Base-by-base conservation (phyloP, 2,113 vertebrate species). In the Caloenas nicobarica region DNA sequence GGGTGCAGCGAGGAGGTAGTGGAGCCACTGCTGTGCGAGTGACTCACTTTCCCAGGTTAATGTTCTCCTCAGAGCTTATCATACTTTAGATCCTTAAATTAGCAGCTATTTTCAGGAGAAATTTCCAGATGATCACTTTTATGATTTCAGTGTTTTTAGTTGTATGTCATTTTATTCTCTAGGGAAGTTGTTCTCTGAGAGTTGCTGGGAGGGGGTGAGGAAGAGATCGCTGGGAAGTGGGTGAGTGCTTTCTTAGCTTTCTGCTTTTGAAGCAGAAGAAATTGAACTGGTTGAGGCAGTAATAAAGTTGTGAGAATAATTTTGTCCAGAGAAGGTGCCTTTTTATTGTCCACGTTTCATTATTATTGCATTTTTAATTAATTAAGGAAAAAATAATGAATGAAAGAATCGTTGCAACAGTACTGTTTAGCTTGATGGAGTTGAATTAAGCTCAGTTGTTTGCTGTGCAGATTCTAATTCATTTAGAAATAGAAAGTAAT, bases 91-190 rank as follows among this genome's bases (percentile, higher is more conserved):
- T 60, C 53, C 73, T 89, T 46, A 53, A 87, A 77, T 92, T 86
- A 91, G 92, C 76, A 94, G 72, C 46, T 86, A 28, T 79, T 38
- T 9, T 90, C 65, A 70, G 81, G 68, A 89, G 85, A 88, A 29
- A 57, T 85, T 83, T 95, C 78, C 61, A 83, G 85, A 56, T 89
- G 58, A 84, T 91, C 44, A 84, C 50, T 90, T 86, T 33, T 85
- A 82, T 73, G 9, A 44, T n/a, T 58, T 79, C 6, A 23, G 36
- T 87, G 71, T 15, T 86, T 92, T 62, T 51, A 64, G 58, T 77
- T 86, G 64, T 70, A 38, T 88, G 73, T 40, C 76, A 42, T 83
- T 74, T 94, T 71, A 29, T 42, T 88, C 81, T 83, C 81, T 53
- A 44, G 92, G 91, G 81, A 78, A 58, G 51, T 25, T n/a, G 34